Conservation (phyloP, 1,140 invertebrate genomes). For the Drosophila bipectinata region DNA sequence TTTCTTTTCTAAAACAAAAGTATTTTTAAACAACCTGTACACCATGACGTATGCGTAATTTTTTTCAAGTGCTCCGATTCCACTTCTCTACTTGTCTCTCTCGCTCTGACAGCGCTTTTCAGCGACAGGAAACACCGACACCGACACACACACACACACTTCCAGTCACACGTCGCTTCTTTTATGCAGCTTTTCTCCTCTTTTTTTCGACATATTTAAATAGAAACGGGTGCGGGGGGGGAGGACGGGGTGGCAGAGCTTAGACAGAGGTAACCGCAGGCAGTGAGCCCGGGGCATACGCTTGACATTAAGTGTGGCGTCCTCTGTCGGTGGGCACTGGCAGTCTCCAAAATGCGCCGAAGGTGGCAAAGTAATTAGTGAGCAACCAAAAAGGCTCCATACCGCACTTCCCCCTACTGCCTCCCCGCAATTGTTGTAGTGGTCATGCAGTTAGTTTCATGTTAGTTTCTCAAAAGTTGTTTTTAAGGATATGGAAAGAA, state of each 20-base stretch:
- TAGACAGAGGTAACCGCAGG: slow-evolving; percentile 57
- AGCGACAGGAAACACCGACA: slow-evolving; percentile 34
- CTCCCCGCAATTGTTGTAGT: slow-evolving; percentile 33
- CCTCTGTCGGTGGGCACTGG: slow-evolving; percentile 31
- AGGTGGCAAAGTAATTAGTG: slow-evolving; percentile 82
- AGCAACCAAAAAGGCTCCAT: slow-evolving; percentile 51
- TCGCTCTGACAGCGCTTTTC: slow-evolving; percentile 36
- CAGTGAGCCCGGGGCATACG: slow-evolving; percentile 58
- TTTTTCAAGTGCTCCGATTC: slow-evolving; percentile 7
- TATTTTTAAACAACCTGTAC: background rate
- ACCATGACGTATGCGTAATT: slow-evolving; percentile 28
- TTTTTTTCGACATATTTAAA: slow-evolving; percentile 46
- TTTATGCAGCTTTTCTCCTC: slow-evolving; percentile 1
- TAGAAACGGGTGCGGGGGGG: slow-evolving; percentile 6
- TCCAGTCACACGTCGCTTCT: slow-evolving; percentile 14
- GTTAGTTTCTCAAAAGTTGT: slow-evolving; percentile 11
- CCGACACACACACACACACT: slow-evolving; percentile 14
- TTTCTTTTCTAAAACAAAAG: no score
- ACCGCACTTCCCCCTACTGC: background rate
- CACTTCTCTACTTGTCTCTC: background rate
- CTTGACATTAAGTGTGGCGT: slow-evolving; percentile 67
- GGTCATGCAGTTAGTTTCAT: slow-evolving; percentile 46
- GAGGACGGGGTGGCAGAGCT: background rate
- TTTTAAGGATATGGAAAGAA: background rate
- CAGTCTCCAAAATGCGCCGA: slow-evolving; percentile 50